Evolutionary conservation across 2,113 vertebrate genomes (phyloP).

Genomic region (Trochalopteron elliotii): DNA sequence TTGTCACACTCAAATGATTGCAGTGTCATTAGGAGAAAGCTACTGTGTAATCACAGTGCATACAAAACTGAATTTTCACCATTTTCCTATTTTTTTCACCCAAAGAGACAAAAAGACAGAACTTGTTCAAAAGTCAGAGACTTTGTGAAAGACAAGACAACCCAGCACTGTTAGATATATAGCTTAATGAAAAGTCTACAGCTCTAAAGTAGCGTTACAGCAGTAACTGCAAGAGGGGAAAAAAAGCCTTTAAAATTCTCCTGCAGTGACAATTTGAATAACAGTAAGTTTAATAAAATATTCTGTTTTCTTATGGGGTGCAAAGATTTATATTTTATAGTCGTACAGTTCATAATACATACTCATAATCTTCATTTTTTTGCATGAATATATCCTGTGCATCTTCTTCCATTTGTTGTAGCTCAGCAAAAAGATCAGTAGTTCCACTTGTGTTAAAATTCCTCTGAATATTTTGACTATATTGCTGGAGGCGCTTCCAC

Average conservation of each 20-base stretch:
- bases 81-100: background rate
- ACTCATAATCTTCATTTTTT: slow-evolving; percentile 88
- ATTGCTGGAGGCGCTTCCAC: slow-evolving; percentile 96
- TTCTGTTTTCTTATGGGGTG: background rate
- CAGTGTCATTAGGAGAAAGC: background rate
- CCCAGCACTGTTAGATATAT: background rate
- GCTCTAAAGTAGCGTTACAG: background rate
- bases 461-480: slow-evolving; percentile 86
- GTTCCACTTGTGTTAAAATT: slow-evolving; percentile 69
- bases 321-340: background rate
- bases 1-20: background rate
- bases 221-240: background rate
- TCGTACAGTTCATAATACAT: slow-evolving; percentile 52
- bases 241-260: background rate
- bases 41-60: background rate
- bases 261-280: background rate
- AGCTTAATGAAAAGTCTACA: background rate
- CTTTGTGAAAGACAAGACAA: background rate
- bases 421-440: slow-evolving; percentile 77
- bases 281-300: background rate
- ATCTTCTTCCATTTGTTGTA: slow-evolving; percentile 79
- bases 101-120: background rate
- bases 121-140: background rate
- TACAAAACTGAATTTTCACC: background rate
- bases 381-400: slow-evolving; percentile 84